These are phyloP conservation scores for Chelonus insularis DNA, from an alignment of 1,140 invertebrate genomes.

Conservation along the genomic window DNA sequence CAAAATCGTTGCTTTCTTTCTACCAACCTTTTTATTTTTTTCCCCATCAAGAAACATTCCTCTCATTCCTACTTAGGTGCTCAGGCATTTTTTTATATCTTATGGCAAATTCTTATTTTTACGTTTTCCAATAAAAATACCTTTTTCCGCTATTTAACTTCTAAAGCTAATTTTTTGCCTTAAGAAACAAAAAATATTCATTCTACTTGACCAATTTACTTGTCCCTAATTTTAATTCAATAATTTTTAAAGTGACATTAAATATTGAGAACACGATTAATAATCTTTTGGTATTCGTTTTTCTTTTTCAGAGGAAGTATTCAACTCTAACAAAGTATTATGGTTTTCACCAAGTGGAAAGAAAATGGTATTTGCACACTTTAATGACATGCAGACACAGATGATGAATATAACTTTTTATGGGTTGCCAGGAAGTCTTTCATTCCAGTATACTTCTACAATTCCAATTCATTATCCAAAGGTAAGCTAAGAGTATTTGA, in stretches of 20 bases:
- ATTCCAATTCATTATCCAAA: slow-evolving; percentile 83
- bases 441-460: slow-evolving; percentile 65
- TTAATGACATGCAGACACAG: slow-evolving; percentile 74
- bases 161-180: too few relatives aligned
- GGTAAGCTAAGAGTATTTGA: slow-evolving; percentile 56
- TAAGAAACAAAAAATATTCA: too few relatives aligned
- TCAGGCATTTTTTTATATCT: not conserved
- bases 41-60: slow-evolving; percentile 13
- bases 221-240: too few relatives aligned
- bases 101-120: slow-evolving; percentile 15
- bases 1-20: slow-evolving; percentile 15
- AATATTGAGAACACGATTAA: not conserved
- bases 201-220: too few relatives aligned
- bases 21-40: slow-evolving; percentile 2
- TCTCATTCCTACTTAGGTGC: slow-evolving; percentile 2
- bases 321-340: slow-evolving; percentile 79
- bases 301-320: slow-evolving; percentile 81
- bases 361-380: slow-evolving; percentile 80
- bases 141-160: not conserved
- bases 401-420: slow-evolving; percentile 67
- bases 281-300: slow-evolving; percentile 26
- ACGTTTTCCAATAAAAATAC: slow-evolving; percentile 4
- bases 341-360: slow-evolving; percentile 87
- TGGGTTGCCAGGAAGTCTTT: slow-evolving; percentile 63
- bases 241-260: not conserved